Evolutionary conservation across 2,113 vertebrate genomes (phyloP), one percentile per base, ranked within the genome.

Genomic region (Chauna torquata): DNA sequence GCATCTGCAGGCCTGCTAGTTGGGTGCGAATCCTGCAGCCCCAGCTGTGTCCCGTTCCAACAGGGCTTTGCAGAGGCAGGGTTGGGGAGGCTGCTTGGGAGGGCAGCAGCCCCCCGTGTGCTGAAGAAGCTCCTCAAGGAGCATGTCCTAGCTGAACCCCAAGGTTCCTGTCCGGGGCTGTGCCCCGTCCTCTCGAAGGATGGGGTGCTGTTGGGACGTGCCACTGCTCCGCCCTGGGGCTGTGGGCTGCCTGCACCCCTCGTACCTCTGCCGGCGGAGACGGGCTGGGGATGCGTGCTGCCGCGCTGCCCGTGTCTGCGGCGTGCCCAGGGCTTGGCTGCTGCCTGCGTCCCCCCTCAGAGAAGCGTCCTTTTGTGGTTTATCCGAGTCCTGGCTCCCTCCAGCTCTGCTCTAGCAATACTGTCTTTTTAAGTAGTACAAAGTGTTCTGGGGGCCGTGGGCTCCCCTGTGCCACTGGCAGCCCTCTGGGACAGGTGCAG

Each of bases 361-460:
- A 32, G 36, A 32, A 62, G 50, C 15, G 11, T 47, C 10, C 52
- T 45, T 49, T 5, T 0, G 1, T 50, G 45, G 59, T 54, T 57
- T 59, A 15, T 42, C 61, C 0, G 1, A 68, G 81, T 27, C 70
- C 19, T n/a, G 70, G 44, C 54, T 88, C 57, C 57, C 11, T 64
- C 47, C 74, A 65, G 87, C 62, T 82, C 70, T 54, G 57, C 90
- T 75, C 71, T 88, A 93, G 92, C 95, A 93, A 94, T 94, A 93
- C 69, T 2, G 5, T n/a, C 59, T 77, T 82, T 88, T 77, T 79
- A 16, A 59, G 2, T 27, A 24, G 44, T 30, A 1, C 52, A 11
- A 62, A 61, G 11, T 30, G 65, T 44, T 50, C 12, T 2, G 19
- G 66, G 58, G 69, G 25, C 52, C 34, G 12, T 24, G 79, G 49